phyloP scores from a whole-genome alignment of 1,140 invertebrate species.

The Drosophila lowei region DNA sequence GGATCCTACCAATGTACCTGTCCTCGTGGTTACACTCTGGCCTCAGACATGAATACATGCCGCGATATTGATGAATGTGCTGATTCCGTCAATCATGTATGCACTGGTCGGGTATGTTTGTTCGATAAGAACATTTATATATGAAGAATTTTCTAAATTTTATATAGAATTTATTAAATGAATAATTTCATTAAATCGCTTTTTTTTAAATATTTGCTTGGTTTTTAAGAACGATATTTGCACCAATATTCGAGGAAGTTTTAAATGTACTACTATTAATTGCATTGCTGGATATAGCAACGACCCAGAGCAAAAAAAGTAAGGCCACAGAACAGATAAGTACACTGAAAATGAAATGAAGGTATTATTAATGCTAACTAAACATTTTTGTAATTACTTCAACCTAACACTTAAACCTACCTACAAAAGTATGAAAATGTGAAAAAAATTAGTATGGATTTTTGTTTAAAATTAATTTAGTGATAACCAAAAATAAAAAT shows the following conservation, averaged over 20 bases:
- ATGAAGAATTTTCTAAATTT: too few relatives aligned
- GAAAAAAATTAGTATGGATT: too few relatives aligned
- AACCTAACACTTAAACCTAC: too few relatives aligned
- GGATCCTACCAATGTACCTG: slow-evolving; percentile 95
- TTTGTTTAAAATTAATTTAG: too few relatives aligned
- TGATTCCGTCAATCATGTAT: slow-evolving; percentile 84
- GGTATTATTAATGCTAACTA: too few relatives aligned
- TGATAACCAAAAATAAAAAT: too few relatives aligned
- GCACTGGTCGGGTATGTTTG: slow-evolving; percentile 85
- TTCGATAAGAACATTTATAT: not conserved
- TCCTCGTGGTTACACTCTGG: slow-evolving; percentile 91
- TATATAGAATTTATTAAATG: not conserved
- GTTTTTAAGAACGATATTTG: slow-evolving; percentile 87
- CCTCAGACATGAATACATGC: slow-evolving; percentile 88
- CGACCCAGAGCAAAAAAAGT: slow-evolving; percentile 90
- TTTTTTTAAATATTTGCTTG: not conserved
- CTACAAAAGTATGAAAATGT: too few relatives aligned
- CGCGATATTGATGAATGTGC: slow-evolving; percentile 96
- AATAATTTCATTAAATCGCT: not conserved
- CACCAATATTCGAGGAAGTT: slow-evolving; percentile 94
- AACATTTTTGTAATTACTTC: not conserved
- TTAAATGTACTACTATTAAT: slow-evolving; percentile 92
- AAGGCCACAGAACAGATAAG: slow-evolving; percentile 69
- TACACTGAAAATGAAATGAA: too few relatives aligned
- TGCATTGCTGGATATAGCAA: slow-evolving; percentile 93